Percentiles rank a stretch among this genome's conserved stretches.
These are phyloP conservation scores for Zeuzera pyrina DNA, from an alignment of 2,888 invertebrate genomes.

Conservation along the genomic window DNA sequence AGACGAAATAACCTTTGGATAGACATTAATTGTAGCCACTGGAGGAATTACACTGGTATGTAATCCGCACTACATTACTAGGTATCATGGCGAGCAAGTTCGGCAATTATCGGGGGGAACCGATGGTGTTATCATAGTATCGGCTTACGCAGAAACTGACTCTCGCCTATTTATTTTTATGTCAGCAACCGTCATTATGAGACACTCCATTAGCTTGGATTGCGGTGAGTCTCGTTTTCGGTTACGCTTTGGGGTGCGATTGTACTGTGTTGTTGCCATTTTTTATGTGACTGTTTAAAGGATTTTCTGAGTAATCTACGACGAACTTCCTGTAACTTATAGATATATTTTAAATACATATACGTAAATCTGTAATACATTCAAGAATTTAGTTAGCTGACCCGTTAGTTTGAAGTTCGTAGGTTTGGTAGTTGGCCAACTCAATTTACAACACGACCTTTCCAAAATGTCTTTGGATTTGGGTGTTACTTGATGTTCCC, in stretches of 20 bases:
- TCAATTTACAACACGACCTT: too few relatives aligned
- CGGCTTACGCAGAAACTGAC: conserved; percentile 73
- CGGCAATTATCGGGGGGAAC: conserved; percentile 70
- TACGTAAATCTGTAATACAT: too few relatives aligned
- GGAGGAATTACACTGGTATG: conserved; percentile 1
- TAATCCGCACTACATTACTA: conserved; percentile 26
- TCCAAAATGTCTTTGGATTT: too few relatives aligned
- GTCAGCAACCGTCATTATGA: conserved; percentile 73
- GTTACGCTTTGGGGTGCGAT: conserved; percentile 67
- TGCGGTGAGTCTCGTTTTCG: conserved; percentile 68
- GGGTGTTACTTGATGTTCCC: too few relatives aligned
- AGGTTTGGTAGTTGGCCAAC: too few relatives aligned
- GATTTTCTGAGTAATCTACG: conserved; percentile 2
- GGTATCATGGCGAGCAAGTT: conserved; percentile 48
- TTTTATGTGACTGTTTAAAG: too few relatives aligned
- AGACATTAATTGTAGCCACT: too few relatives aligned
- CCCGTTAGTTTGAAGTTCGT: too few relatives aligned
- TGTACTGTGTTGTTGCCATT: conserved; percentile 42
- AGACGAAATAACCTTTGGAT: too few relatives aligned
- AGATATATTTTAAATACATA: too few relatives aligned
- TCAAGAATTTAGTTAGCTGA: too few relatives aligned
- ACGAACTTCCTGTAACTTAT: too few relatives aligned
- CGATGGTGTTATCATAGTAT: conserved; percentile 73
- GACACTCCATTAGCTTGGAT: conserved; percentile 74
- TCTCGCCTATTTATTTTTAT: conserved; percentile 74